Evolutionary conservation across 2,888 invertebrate genomes (phyloP).

Genomic region (Clepsis dumicolana): DNA sequence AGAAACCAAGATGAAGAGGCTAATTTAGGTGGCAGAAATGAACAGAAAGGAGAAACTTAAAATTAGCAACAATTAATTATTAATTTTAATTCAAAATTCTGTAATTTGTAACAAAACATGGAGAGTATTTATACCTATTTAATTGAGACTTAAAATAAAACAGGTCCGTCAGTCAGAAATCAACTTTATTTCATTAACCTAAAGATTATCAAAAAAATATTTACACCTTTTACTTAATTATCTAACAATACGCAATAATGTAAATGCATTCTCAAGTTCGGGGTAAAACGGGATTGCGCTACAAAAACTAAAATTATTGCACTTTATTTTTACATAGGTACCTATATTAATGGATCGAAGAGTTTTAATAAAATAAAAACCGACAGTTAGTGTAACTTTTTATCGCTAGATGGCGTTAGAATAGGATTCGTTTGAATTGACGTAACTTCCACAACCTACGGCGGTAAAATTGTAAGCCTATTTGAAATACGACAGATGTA

Average conservation of each 20-base stretch:
- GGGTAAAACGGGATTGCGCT: conserved; percentile 60
- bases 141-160: conserved; percentile 17
- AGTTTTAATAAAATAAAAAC: neutral
- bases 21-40: too few species aligned
- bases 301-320: conserved; percentile 37
- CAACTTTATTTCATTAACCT: conserved; percentile 64
- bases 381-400: too few species aligned
- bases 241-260: conserved; percentile 53
- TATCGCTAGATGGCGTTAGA: neutral
- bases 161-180: conserved; percentile 57
- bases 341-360: neutral
- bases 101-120: too few species aligned
- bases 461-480: neutral
- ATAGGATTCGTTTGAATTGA: neutral
- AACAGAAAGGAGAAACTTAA: too few species aligned
- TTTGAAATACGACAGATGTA: too few species aligned
- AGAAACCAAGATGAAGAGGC: too few species aligned
- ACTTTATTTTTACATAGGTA: neutral
- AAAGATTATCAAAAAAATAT: conserved; percentile 63
- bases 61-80: too few species aligned
- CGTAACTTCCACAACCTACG: neutral
- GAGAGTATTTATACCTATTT: too few species aligned
- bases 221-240: conserved; percentile 62
- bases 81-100: too few species aligned
- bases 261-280: conserved; percentile 76